A percentile compares a stretch with the other conserved stretches of the same genome.
These are phyloP conservation scores for Micrastur ruficollis DNA, from an alignment of 2,797 vertebrate species.

Conservation along the genomic window DNA sequence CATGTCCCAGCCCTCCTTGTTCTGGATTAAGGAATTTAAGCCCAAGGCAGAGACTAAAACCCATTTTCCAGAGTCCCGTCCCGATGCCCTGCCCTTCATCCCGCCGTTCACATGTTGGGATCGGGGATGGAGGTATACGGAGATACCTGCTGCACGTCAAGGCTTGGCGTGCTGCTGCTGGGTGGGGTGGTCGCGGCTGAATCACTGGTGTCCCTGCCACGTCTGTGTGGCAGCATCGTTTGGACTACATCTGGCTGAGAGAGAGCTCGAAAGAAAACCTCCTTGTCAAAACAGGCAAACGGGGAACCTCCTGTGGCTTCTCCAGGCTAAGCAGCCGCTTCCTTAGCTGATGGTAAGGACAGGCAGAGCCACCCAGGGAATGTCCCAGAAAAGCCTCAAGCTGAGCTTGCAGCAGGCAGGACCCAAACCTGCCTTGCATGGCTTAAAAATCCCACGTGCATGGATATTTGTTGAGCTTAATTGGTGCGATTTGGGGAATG, in stretches of 20 bases:
- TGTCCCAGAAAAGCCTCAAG: not conserved
- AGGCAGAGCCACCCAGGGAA: not conserved
- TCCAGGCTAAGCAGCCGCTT: not conserved
- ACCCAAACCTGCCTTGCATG: not conserved
- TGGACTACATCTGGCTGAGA: not conserved
- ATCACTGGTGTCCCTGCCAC: not conserved
- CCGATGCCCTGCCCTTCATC: not conserved
- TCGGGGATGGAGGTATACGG: not conserved
- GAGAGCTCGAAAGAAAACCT: not conserved
- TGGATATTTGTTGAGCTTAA: not conserved
- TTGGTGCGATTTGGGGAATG: not conserved
- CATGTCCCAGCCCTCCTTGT: not conserved
- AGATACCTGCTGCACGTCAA: not conserved
- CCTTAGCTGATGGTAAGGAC: not conserved
- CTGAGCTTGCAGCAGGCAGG: not conserved
- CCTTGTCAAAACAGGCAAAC: not conserved
- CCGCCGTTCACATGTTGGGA: accelerated
- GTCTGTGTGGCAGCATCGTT: not conserved
- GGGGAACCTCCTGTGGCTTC: not conserved
- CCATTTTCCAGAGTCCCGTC: not conserved
- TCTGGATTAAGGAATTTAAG: not conserved
- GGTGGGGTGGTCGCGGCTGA: accelerated
- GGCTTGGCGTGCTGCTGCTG: not conserved
- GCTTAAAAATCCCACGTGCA: accelerated
- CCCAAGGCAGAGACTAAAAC: not conserved